phyloP scores from a whole-genome alignment of 2,113 vertebrate species.

The Sceloporus tristichus region DNA sequence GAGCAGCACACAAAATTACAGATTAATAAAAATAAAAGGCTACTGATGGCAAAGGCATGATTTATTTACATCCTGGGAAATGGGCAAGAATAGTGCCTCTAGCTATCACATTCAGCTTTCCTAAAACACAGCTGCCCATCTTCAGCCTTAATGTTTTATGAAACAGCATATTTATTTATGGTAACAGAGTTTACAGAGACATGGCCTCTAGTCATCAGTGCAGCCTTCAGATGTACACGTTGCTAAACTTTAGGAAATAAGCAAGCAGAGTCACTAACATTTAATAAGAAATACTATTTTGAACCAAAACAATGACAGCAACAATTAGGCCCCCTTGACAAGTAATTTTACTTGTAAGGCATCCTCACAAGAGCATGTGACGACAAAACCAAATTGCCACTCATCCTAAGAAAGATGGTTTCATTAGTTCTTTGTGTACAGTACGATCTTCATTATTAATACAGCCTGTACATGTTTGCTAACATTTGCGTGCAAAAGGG shows the following conservation, averaged over 20 bases:
- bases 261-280: not conserved
- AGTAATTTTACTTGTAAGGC: not conserved
- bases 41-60: not conserved
- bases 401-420: not conserved
- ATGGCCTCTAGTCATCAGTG: not conserved
- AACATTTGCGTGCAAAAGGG: not conserved
- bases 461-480: not conserved
- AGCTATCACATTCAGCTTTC: not conserved
- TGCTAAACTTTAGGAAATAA: not conserved
- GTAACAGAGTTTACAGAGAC: not conserved
- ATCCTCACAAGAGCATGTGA: not conserved
- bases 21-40: not conserved
- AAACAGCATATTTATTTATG: constrained; percentile 10
- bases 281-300: not conserved
- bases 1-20: not conserved
- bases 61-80: not conserved
- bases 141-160: not conserved
- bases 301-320: not conserved
- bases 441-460: not conserved
- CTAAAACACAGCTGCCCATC: not conserved
- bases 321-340: not conserved
- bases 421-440: not conserved
- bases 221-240: not conserved
- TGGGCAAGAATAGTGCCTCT: not conserved
- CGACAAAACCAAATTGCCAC: not conserved